Percentiles rank a stretch among this genome's conserved stretches.
phyloP scores from a whole-genome alignment of 2,113 vertebrate genomes.

The Ictidomys tridecemlineatus region DNA sequence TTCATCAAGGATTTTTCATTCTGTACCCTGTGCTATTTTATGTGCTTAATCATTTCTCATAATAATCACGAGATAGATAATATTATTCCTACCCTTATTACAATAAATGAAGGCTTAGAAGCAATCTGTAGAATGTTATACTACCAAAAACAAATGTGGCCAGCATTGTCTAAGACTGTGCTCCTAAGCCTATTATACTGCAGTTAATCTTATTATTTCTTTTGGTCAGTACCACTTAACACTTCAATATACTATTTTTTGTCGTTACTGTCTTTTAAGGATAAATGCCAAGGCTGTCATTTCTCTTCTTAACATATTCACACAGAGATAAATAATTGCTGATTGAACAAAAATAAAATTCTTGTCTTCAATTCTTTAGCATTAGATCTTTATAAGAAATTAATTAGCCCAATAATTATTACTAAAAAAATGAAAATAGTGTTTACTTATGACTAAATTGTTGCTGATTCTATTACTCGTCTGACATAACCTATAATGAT shows the following conservation, averaged over 20 bases:
- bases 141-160: background rate
- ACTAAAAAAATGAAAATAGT: background rate
- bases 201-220: background rate
- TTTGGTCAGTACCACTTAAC: background rate
- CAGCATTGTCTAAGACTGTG: background rate
- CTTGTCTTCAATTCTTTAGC: background rate
- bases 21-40: background rate
- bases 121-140: conserved; percentile 12
- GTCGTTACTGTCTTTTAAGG: background rate
- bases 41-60: background rate
- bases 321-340: background rate
- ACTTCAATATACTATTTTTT: background rate
- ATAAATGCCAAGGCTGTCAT: background rate
- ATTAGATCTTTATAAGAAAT: background rate
- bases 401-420: background rate
- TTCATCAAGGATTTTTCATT: background rate
- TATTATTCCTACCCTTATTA: background rate
- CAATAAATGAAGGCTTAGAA: conserved; percentile 2
- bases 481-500: background rate
- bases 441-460: background rate
- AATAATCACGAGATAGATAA: background rate
- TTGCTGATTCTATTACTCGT: background rate
- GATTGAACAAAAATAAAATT: background rate
- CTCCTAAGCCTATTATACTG: background rate
- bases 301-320: background rate